Conservation (phyloP, 35 echinoderm and acorn worm genomes). For the Anneissia japonica region DNA sequence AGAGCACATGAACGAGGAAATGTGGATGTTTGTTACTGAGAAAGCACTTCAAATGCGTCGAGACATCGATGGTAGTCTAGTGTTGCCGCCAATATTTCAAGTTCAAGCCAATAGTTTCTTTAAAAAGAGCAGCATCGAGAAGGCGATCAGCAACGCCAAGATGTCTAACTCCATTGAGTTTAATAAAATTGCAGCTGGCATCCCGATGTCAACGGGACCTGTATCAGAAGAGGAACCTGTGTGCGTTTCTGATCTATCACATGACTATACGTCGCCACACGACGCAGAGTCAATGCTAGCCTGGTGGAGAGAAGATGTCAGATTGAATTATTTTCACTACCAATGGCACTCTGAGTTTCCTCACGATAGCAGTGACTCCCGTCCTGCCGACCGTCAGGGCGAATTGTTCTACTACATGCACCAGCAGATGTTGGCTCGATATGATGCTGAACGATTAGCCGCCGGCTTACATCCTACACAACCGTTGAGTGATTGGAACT, state of each 20-base stretch:
- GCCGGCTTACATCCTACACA: background rate
- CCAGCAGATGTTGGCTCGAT: background rate
- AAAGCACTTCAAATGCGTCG: background rate
- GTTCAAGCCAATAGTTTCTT: background rate
- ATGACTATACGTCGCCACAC: background rate
- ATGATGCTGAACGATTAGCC: background rate
- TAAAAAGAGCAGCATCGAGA: background rate
- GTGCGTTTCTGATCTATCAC: background rate
- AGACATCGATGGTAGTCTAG: background rate
- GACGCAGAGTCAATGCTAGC: background rate
- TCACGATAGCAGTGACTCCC: background rate
- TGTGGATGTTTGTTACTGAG: background rate
- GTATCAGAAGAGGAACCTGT: background rate
- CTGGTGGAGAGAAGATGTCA: background rate
- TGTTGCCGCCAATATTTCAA: background rate
- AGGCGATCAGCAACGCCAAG: background rate
- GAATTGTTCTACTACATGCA: constrained; percentile 14
- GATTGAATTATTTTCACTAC: background rate
- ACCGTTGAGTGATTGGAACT: background rate
- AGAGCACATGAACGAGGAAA: background rate
- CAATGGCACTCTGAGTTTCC: background rate
- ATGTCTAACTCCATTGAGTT: background rate
- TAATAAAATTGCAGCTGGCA: background rate
- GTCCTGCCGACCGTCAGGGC: constrained; percentile 3
- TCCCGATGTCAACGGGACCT: background rate